A percentile compares a stretch with the other conserved stretches of the same genome.
These are phyloP conservation scores for Patagioenas fasciata DNA, from an alignment of 2,113 vertebrate species.

Conservation along the genomic window DNA sequence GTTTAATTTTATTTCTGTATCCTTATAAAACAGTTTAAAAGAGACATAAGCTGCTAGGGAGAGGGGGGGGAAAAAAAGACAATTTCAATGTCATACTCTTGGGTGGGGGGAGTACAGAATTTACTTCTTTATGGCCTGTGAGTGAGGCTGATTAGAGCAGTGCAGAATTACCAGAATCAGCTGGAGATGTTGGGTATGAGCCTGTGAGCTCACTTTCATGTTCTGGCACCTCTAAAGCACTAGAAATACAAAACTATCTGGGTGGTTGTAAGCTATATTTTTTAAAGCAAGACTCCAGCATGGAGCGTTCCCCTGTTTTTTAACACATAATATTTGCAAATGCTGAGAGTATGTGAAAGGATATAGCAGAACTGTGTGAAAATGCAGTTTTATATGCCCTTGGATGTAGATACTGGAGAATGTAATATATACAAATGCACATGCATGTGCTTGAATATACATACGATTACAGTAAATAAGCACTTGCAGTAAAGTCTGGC, in stretches of 20 bases:
- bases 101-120: neutral
- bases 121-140: neutral
- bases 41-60: neutral
- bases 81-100: neutral
- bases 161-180: neutral
- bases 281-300: neutral
- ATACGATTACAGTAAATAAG: neutral
- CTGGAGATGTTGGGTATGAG: neutral
- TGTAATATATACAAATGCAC: neutral
- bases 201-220: neutral
- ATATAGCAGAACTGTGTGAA: neutral
- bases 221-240: neutral
- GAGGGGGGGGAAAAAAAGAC: neutral
- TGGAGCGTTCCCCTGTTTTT: neutral
- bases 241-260: neutral
- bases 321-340: neutral
- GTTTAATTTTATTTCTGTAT: neutral
- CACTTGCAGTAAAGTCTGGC: neutral
- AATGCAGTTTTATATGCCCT: neutral
- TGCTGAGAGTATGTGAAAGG: neutral
- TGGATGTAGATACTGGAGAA: neutral
- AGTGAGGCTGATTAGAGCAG: neutral
- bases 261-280: neutral
- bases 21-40: neutral
- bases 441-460: neutral